Evolutionary conservation across 2,888 invertebrate species (phyloP).

Genomic region (Plemyria rubiginata): DNA sequence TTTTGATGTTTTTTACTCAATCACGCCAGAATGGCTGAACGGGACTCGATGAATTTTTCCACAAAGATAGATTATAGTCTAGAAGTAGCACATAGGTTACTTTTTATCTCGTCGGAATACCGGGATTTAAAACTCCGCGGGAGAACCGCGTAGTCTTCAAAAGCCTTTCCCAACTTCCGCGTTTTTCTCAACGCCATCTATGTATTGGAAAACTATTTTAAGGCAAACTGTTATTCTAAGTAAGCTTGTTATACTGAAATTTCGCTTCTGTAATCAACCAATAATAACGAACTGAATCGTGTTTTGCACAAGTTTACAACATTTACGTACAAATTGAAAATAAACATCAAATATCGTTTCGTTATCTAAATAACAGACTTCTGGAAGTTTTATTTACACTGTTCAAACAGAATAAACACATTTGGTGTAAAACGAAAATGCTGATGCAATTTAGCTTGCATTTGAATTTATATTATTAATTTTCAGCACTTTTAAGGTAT

Average conservation of each 20-base stretch:
- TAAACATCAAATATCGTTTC: constrained; percentile 8
- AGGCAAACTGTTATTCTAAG: not conserved
- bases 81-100: too few species aligned
- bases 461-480: too few species aligned
- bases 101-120: too few species aligned
- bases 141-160: too few species aligned
- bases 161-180: too few species aligned
- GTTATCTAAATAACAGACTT: constrained; percentile 10
- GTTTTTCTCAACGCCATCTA: not conserved
- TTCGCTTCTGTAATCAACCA: not conserved
- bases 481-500: too few species aligned
- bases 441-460: not conserved
- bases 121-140: too few species aligned
- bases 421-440: not conserved
- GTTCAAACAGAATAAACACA: constrained; percentile 11
- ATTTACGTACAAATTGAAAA: constrained; percentile 18
- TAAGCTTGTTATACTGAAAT: not conserved
- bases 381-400: constrained; percentile 1
- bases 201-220: too few species aligned
- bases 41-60: too few species aligned
- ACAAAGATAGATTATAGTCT: too few species aligned
- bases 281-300: constrained; percentile 3
- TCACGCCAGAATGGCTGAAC: too few species aligned
- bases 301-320: constrained; percentile 3
- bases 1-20: too few species aligned